phyloP scores from a whole-genome alignment of 2,113 vertebrate genomes.

The Hippolais icterina region DNA sequence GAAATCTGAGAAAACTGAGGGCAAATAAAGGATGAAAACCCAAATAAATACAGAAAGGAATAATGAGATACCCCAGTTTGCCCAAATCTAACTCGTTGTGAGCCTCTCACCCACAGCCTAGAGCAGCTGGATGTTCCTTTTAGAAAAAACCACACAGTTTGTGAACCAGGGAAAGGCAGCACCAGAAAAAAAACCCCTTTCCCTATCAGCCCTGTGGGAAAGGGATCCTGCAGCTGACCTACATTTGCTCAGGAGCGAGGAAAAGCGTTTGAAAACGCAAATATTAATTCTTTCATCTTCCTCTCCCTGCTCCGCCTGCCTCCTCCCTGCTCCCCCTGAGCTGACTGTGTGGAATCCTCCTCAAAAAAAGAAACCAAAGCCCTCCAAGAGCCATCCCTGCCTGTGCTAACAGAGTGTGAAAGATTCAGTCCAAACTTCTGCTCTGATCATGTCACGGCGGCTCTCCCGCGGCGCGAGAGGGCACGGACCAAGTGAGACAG shows the following conservation, averaged over 20 bases:
- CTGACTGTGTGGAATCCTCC: background rate
- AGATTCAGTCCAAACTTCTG: slow-evolving; percentile 73
- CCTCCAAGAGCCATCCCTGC: background rate
- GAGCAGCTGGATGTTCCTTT: background rate
- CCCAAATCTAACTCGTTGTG: background rate
- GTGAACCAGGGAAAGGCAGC: background rate
- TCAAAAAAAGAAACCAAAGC: background rate
- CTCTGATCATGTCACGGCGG: slow-evolving; percentile 49
- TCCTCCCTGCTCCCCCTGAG: background rate
- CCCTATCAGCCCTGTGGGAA: background rate
- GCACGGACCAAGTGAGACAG: slow-evolving; percentile 37
- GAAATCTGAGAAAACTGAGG: background rate
- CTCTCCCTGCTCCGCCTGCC: background rate
- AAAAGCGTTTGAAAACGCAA: slow-evolving; percentile 1
- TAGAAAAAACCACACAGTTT: background rate
- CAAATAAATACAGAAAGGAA: background rate
- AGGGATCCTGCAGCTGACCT: background rate
- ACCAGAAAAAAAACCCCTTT: background rate
- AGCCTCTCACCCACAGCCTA: background rate
- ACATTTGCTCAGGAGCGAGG: background rate
- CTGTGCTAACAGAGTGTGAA: slow-evolving; percentile 68
- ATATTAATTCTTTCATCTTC: background rate
- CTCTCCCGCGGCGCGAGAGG: background rate
- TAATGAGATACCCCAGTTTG: background rate
- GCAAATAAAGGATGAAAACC: background rate